Base-by-base conservation (phyloP, 2,113 vertebrate species). In the Chaenocephalus aceratus region DNA sequence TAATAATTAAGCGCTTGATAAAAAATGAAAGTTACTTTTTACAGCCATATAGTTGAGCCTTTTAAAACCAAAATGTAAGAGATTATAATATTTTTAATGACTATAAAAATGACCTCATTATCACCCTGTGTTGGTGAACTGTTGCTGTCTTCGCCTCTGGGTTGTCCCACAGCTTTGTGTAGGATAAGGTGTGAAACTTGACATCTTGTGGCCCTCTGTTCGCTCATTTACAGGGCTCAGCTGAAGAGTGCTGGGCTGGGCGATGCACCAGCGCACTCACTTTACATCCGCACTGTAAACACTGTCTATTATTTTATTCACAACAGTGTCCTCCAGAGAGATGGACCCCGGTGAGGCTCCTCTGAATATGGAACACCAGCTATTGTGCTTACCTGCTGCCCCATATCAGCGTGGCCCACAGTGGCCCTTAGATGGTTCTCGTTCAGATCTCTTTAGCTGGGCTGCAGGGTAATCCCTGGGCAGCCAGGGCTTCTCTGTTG, bases 331-430 rank as follows among this genome's bases (percentile, higher is more conserved):
- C 92, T 92, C 92, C 77, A 85, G 93, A 94, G 95, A 91, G 93
- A 86, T 77, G 89, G 91, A 89, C 90, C 89, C 89, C 92, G 57
- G 85, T 49, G 85, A 92, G 91, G 89, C 89, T 83, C 90, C 77
- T 91, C 90, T 95, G 93, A 95, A 96, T 95, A 96, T 96, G 93
- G 93, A 95, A 94, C 93, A 92, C 86, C 65, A 73, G 89, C 90
- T 87, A 92, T 92, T 93, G 94, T 91, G 89, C 92, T 93, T 91
- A 92, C 94, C 93, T 92, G 92, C 93, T 88, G 87, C 86, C 79
- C 90, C 87, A 87, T 89, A 89, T 84, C 89, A 89, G 79, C 76
- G 85, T 82, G 90, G 91, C 88, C 91, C 86, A 63, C 82, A 68
- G 81, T 86, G 90, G 88, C 92, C 92, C 86, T 91, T 87, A 91